Percentiles rank a stretch among this genome's conserved stretches.
These are phyloP conservation scores for Odontesthes bonariensis DNA, from an alignment of 2,113 vertebrate species.

Conservation along the genomic window DNA sequence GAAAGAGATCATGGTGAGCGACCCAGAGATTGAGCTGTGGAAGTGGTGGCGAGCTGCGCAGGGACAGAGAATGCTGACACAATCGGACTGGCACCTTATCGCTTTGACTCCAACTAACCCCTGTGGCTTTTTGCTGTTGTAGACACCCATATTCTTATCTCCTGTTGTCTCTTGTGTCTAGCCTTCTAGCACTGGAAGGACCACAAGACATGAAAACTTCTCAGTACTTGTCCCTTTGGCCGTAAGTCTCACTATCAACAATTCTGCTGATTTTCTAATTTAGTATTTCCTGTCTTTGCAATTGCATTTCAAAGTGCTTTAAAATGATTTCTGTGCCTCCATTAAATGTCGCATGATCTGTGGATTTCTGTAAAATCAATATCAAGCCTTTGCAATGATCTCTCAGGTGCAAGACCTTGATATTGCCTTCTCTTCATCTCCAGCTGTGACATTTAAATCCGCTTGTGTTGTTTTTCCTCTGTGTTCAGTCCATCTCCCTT, in stretches of 20 bases:
- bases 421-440: constrained; percentile 34
- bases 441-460: constrained; percentile 44
- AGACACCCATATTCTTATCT: constrained; percentile 59
- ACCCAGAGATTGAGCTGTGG: constrained; percentile 31
- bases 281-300: background rate
- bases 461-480: constrained; percentile 29
- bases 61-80: constrained; percentile 57
- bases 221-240: background rate
- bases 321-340: constrained; percentile 5
- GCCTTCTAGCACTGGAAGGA: constrained; percentile 2
- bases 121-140: constrained; percentile 51
- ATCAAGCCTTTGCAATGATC: constrained; percentile 23
- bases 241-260: constrained; percentile 11
- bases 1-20: constrained; percentile 36
- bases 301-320: constrained; percentile 7
- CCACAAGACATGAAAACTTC: constrained; percentile 21
- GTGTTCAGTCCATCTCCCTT: constrained; percentile 59
- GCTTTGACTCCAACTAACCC: constrained; percentile 67
- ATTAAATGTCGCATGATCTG: background rate
- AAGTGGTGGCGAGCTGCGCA: constrained; percentile 10
- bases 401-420: constrained; percentile 14
- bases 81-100: constrained; percentile 49
- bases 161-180: constrained; percentile 30
- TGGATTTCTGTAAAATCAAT: constrained; percentile 17
- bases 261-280: constrained; percentile 15